Evolutionary conservation across 2,797 vertebrate genomes (phyloP), one percentile per base, ranked within the genome.

Genomic region (Parauchenoglanis ngamensis): DNA sequence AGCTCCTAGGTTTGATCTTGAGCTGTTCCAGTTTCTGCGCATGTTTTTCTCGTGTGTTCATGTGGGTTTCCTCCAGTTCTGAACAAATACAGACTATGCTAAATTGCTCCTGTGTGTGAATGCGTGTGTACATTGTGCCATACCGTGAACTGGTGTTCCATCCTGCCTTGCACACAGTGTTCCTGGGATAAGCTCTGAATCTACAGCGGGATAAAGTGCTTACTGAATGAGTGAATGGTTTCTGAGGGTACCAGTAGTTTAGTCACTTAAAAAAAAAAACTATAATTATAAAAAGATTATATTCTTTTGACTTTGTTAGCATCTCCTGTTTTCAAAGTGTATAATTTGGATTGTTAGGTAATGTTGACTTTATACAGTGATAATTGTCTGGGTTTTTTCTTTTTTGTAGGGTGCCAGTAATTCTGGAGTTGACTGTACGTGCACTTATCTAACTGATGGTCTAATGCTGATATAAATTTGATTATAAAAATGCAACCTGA

Each of bases 401-500:
- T 67, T 31, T 44, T 31, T 54, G 2, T 35, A 35, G 19, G 21
- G 8, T 70, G 49, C 28, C 6, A 23, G 81, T 54, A 52, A 35
- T 54, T 70, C 49, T 12, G 19, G 19, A 25, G 8, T 68, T 68
- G 12, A 70, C 81, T 68, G 28, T 35, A 59, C 78, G n/a, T 76
- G 79, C 79, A 63, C 79, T 65, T 81, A 65, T 63, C 25, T 4
- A 63, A 8, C 79, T n/a, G 13, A 63, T 63, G 61, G 40, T 78
- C 56, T 83, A 31, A 83, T 79, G 79, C 75, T 75, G 75, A 75
- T 54, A 77, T 87, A 63, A 75, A 87, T 89, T 87, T 78, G 78
- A 57, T 91, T 86, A 83, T 78, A 85, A 86, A 88, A 91, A 87
- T 80, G 90, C 88, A 91, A 91, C 89, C 84, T 65, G 90, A 91